Percentiles rank a stretch among this genome's conserved stretches.
Conservation (phyloP, 1,140 invertebrate species). For the Bicyclus anynana region DNA sequence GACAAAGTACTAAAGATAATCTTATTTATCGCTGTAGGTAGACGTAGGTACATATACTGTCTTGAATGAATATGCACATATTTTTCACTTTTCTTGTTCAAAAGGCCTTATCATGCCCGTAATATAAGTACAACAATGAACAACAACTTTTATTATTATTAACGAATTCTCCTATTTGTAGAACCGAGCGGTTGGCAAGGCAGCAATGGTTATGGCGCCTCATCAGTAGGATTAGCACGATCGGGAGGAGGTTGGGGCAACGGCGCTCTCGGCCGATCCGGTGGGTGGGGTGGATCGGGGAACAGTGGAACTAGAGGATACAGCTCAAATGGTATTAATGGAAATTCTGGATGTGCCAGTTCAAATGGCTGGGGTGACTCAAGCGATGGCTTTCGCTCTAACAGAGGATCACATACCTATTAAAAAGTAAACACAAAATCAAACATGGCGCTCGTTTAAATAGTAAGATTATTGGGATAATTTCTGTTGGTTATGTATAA, state of each 20-base stretch:
- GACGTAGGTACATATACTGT: no score
- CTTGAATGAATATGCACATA: no score
- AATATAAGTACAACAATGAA: no score
- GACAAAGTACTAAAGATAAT: no score
- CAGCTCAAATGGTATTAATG: no score
- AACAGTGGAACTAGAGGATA: no score
- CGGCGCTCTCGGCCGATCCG: not conserved
- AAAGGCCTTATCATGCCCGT: no score
- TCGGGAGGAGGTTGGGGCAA: not conserved
- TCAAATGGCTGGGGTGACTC: not conserved
- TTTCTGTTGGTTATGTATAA: not conserved
- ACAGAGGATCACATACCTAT: not conserved
- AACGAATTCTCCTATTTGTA: not conserved
- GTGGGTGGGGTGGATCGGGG: not conserved
- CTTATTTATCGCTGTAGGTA: no score
- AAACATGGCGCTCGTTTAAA: no score
- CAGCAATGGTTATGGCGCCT: not conserved
- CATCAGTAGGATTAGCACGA: not conserved
- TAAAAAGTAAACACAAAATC: not conserved
- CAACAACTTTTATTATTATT: not conserved
- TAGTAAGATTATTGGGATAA: no score
- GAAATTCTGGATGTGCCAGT: not conserved
- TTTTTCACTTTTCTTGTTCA: no score
- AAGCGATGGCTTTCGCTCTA: not conserved
- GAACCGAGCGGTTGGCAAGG: not conserved